phyloP scores from a whole-genome alignment of 2,113 vertebrate genomes.

The Scolopax mira region DNA sequence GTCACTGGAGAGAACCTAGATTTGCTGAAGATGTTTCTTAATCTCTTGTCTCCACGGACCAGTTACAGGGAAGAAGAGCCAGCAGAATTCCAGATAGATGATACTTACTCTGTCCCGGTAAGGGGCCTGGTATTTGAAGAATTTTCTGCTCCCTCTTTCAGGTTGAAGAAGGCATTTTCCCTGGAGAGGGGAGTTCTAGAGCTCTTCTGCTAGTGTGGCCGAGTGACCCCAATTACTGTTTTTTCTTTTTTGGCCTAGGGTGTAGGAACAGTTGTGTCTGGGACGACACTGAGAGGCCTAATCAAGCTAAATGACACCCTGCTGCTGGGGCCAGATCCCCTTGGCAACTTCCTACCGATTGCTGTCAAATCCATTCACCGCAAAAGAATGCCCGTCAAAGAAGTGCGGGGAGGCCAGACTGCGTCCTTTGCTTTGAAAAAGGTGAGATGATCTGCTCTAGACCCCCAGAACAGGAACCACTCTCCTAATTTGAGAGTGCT shows the following conservation, averaged over 20 bases:
- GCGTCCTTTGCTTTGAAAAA: conserved; percentile 98
- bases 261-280: conserved; percentile 96
- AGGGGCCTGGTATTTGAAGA: conserved; percentile 1
- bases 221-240: not conserved
- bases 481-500: not conserved
- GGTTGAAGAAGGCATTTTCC: not conserved
- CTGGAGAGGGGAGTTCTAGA: not conserved
- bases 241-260: conserved; percentile 74
- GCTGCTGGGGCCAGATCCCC: conserved; percentile 92
- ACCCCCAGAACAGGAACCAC: not conserved
- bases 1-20: conserved; percentile 96
- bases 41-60: conserved; percentile 94
- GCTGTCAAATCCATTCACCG: conserved; percentile 98
- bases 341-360: conserved; percentile 93
- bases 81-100: conserved; percentile 98
- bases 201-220: not conserved
- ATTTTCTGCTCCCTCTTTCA: not conserved
- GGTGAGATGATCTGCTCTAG: conserved; percentile 67
- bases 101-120: conserved; percentile 98
- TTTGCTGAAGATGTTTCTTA: conserved; percentile 97
- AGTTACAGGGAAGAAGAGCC: conserved; percentile 95
- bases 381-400: conserved; percentile 97
- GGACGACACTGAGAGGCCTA: conserved; percentile 92
- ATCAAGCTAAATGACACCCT: conserved; percentile 95
- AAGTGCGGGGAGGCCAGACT: conserved; percentile 95